Conservation (phyloP, 2,797 vertebrate genomes). For the Hapalemur alaotrensis region DNA sequence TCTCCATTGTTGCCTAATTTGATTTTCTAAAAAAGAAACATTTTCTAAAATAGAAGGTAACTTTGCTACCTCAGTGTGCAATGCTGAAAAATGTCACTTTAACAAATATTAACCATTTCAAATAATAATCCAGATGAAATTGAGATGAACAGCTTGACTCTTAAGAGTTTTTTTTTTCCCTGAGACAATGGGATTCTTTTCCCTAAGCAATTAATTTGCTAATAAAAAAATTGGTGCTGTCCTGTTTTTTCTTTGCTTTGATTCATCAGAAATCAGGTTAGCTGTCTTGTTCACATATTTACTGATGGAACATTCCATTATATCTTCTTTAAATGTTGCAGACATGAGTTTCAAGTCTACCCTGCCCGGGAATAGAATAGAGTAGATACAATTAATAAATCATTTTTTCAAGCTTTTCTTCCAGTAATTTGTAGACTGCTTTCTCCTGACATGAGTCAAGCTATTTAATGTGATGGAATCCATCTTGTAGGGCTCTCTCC, state of each 20-base stretch:
- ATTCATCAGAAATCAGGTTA: neutral
- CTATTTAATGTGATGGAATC: slow-evolving; percentile 54
- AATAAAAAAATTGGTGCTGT: neutral
- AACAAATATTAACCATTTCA: neutral
- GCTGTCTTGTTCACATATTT: neutral
- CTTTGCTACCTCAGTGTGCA: neutral
- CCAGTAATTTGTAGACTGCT: slow-evolving; percentile 47
- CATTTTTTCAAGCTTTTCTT: slow-evolving; percentile 52
- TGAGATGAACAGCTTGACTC: neutral
- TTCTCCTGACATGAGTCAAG: slow-evolving; percentile 35
- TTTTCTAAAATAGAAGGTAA: neutral
- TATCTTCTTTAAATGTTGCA: neutral
- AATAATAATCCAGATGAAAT: slow-evolving; percentile 11
- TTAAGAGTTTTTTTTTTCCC: neutral
- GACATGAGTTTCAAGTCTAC: slow-evolving; percentile 13
- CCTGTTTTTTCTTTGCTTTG: neutral
- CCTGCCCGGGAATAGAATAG: neutral
- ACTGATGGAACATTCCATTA: neutral
- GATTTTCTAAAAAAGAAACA: neutral
- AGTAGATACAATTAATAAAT: slow-evolving; percentile 53
- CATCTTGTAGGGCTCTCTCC: slow-evolving; percentile 37
- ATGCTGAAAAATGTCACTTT: neutral
- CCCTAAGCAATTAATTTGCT: slow-evolving; percentile 14
- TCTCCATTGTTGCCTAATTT: neutral
- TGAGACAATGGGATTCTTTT: neutral